Conservation (phyloP, 2,888 invertebrate species). For the Orthonychiurus folsomi region DNA sequence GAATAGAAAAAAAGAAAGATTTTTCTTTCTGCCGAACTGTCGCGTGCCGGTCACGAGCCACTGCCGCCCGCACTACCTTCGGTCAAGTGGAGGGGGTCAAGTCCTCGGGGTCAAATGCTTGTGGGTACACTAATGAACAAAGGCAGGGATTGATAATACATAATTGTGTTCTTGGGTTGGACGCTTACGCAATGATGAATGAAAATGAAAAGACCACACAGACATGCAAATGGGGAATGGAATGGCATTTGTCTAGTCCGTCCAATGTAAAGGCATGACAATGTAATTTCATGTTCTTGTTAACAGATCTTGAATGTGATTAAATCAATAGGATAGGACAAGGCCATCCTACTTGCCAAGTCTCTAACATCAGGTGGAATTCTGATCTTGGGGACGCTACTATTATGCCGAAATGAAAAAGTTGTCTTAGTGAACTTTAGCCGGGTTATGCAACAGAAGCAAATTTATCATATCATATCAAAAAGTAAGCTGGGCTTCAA, state of each 20-base stretch:
- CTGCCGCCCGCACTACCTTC: background rate
- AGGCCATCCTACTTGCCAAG: too few relatives aligned
- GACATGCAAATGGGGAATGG: background rate
- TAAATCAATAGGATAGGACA: background rate
- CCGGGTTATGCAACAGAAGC: too few relatives aligned
- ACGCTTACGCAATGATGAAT: background rate
- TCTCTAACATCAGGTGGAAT: too few relatives aligned
- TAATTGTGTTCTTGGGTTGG: background rate
- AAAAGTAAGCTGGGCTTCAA: too few relatives aligned
- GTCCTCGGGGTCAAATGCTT: background rate
- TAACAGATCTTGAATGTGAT: conserved; percentile 1
- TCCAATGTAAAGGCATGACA: background rate
- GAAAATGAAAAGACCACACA: background rate
- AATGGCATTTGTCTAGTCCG: background rate
- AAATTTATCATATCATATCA: too few relatives aligned
- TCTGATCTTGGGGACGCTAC: too few relatives aligned
- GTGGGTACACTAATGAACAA: background rate
- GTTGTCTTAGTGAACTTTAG: too few relatives aligned
- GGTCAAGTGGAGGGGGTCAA: background rate
- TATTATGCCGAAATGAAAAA: too few relatives aligned
- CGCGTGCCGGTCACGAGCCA: background rate
- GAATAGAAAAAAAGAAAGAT: too few relatives aligned
- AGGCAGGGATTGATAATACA: background rate
- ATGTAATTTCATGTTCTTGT: background rate
- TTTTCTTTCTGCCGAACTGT: too few relatives aligned